Base-by-base conservation (phyloP, 1,140 invertebrate species). In the Acyrthosiphon pisum region DNA sequence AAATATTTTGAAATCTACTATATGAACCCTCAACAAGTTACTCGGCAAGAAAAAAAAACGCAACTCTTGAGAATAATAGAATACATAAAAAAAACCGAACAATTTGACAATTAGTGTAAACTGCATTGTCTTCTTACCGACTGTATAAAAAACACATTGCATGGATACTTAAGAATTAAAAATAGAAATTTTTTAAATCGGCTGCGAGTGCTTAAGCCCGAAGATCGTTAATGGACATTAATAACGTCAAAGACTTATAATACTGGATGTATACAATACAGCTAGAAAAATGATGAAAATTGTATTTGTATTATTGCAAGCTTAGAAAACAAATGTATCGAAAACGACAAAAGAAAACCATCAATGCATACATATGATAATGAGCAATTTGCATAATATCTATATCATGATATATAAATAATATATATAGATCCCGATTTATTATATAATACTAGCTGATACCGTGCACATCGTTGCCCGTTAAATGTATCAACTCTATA, bases 161-260 rank as follows among this genome's bases (percentile, higher is more conserved):
- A 46, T 9, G 37, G 23, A n/a, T 86, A 46, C 26, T 86, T 86
- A 14, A 86, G 44, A 46, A 46, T 46, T 86, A 86, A 86, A 86
- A 86, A 86, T 86, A 86, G 84, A 86, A 46, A 86, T 26, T 86
- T 46, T 86, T 46, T 46, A 86, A 46, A 86, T 44, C 41, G 84
- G 23, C 44, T 11, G 26, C 44, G 26, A 41, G 83, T 86, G 14
- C 30, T 68, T 68, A 68, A 68, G 14, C 26, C 44, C 30, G 26
- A 26, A 46, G 14, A 86, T 46, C 44, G 41, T 86, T 86, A 84
- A 86, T 20, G 26, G 41, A 30, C 46, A 86, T 46, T 86, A 46
- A 46, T 86, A 86, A 86, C 30, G 60, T 68, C 56, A 60, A 7
- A 30, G 56, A 60, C 60, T 68, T 68, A 41, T 2, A 41, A 41